Evolutionary conservation across 2,797 vertebrate species (phyloP).

Genomic region (Meriones psammophilus): DNA sequence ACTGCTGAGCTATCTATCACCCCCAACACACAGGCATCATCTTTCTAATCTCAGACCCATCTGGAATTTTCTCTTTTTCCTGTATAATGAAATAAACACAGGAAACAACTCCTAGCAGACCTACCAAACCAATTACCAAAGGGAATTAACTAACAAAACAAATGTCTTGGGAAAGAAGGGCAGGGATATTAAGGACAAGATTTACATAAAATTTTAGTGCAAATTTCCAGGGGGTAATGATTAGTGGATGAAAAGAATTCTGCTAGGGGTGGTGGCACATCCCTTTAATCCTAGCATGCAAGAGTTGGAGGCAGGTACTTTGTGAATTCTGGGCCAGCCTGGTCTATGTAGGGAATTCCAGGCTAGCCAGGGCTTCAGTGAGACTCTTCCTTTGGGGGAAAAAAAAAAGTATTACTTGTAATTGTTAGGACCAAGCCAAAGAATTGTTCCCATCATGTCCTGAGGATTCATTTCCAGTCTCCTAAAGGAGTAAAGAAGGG

Average conservation of each 20-base stretch:
- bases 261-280: no score
- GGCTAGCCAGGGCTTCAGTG: not conserved
- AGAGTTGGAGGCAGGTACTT: not conserved
- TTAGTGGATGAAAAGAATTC: not conserved
- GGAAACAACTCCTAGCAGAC: slow-evolving; percentile 66
- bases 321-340: not conserved
- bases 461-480: not conserved
- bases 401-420: not conserved
- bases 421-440: not conserved
- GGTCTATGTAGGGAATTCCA: not conserved
- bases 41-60: slow-evolving; percentile 55
- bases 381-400: not conserved
- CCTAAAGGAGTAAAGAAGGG: not conserved
- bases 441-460: not conserved
- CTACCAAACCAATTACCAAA: slow-evolving; percentile 67
- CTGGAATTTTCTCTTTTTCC: not conserved
- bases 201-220: not conserved
- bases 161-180: slow-evolving; percentile 33
- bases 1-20: not conserved
- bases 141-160: slow-evolving; percentile 71
- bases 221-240: not conserved
- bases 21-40: not conserved
- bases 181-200: not conserved
- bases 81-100: slow-evolving; percentile 67
- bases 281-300: not conserved